A percentile compares a stretch with the other conserved stretches of the same genome.
Evolutionary conservation across 2,888 invertebrate genomes (phyloP).

Genomic region (Nineta flava): DNA sequence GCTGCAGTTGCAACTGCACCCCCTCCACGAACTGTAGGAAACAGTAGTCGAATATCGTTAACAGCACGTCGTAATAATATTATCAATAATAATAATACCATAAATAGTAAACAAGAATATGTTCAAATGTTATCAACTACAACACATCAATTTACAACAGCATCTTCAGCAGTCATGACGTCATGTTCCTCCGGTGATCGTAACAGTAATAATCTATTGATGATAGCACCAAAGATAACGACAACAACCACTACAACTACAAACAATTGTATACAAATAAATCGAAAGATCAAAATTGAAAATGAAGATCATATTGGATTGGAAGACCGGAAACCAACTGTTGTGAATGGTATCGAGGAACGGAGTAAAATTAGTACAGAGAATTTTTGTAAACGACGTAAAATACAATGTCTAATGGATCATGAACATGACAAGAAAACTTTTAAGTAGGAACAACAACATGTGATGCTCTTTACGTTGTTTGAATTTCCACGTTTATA

Average conservation of each 20-base stretch:
- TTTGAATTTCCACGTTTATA: no score
- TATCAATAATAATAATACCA: background rate
- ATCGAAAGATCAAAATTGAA: slow-evolving; percentile 10
- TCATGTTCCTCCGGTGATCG: slow-evolving; percentile 34
- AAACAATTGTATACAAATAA: background rate
- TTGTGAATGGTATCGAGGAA: background rate
- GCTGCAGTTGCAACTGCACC: slow-evolving; percentile 15
- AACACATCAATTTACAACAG: background rate
- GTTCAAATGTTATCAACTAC: background rate
- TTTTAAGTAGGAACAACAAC: no score
- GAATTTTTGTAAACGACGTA: slow-evolving; percentile 3
- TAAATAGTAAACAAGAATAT: background rate
- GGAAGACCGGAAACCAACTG: background rate
- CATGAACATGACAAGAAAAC: background rate
- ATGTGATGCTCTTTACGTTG: no score
- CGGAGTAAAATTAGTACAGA: background rate
- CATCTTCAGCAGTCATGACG: slow-evolving; percentile 3
- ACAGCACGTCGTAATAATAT: background rate
- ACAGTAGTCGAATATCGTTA: background rate
- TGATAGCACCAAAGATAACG: slow-evolving; percentile 42
- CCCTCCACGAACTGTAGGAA: background rate
- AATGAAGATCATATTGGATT: slow-evolving; percentile 8
- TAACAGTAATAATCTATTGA: slow-evolving; percentile 48
- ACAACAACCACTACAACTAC: slow-evolving; percentile 1
- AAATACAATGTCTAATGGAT: slow-evolving; percentile 7